phyloP scores from a whole-genome alignment of 2,888 invertebrate genomes.

The Caenorhabditis sp. region DNA sequence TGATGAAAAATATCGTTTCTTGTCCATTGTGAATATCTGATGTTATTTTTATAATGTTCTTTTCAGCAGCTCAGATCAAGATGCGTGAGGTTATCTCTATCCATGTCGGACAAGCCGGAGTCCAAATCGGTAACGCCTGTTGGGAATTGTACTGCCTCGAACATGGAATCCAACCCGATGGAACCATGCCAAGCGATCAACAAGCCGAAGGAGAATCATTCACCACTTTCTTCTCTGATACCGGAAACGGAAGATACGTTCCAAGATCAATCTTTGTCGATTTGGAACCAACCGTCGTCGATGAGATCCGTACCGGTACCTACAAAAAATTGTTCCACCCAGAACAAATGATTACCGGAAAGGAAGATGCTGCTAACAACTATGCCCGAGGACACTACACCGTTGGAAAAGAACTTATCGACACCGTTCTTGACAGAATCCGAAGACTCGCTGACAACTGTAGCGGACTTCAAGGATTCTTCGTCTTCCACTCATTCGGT shows the following conservation, averaged over 20 bases:
- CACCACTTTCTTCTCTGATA: constrained; percentile 83
- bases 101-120: constrained; percentile 68
- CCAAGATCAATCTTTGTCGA: constrained; percentile 59
- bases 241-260: constrained; percentile 75
- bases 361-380: constrained; percentile 96
- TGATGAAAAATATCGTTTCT: no score
- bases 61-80: constrained; percentile 1
- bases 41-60: no score
- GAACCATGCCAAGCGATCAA: constrained; percentile 51
- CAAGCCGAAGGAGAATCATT: constrained; percentile 80
- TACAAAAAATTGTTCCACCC: constrained; percentile 77
- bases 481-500: constrained; percentile 78
- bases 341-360: constrained; percentile 91
- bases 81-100: constrained; percentile 65
- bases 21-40: no score
- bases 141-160: constrained; percentile 76
- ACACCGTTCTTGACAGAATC: constrained; percentile 76
- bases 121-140: constrained; percentile 74
- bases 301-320: constrained; percentile 87
- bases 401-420: constrained; percentile 77
- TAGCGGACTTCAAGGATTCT: constrained; percentile 75
- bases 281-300: constrained; percentile 57
- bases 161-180: constrained; percentile 73
- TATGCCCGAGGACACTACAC: constrained; percentile 97
- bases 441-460: constrained; percentile 78